Base-by-base conservation (phyloP, 2,113 vertebrate genomes). In the Eleginops maclovinus region DNA sequence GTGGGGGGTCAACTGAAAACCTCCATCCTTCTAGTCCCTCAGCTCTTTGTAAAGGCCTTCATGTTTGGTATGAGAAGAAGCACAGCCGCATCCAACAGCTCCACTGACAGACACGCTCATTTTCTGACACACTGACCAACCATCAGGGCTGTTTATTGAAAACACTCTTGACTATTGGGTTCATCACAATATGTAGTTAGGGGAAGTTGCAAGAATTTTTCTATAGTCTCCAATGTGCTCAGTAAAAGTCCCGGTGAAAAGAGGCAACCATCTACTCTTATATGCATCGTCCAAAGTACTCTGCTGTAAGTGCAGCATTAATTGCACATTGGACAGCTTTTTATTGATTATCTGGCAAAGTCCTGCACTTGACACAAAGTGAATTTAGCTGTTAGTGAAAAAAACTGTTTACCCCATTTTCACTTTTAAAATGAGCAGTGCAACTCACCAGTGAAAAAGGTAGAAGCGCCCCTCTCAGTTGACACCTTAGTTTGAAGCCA, bases 1-100 rank as follows among this genome's bases (percentile, higher is more conserved):
- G 12, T 13, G 0, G 55, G 3, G 19, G 14, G n/a, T n/a, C 59
- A 62, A 44, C n/a, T 43, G 13, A 10, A 17, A 13, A 3, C 59
- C 14, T 24, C 59, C 2, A 4, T n/a, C 17, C 7, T 12, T 40
- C 28, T 43, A 13, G 0, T 22, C n/a, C 43, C 7, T 15, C 60
- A 16, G n/a, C 40, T 16, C 15, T 22, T 47, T 46, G 16, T 64
- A 15, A 43, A 62, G 41, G 2, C 4, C 4, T 22, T 6, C 36
- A 54, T 11, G 4, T 60, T 26, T 59, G 28, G 12, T 3, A 4
- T 60, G 31, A 24, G n/a, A 44, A 15, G 1, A 72, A 72, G 55
- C 21, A 49, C 63, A 47, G 28, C 49, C 58, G 55, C 75, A 63
- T 53, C 36, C 36, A 68, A 1, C 65, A 53, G 36, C 12, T 49